phyloP scores from a whole-genome alignment of 2,113 vertebrate genomes.

The Dromiciops gliroides region DNA sequence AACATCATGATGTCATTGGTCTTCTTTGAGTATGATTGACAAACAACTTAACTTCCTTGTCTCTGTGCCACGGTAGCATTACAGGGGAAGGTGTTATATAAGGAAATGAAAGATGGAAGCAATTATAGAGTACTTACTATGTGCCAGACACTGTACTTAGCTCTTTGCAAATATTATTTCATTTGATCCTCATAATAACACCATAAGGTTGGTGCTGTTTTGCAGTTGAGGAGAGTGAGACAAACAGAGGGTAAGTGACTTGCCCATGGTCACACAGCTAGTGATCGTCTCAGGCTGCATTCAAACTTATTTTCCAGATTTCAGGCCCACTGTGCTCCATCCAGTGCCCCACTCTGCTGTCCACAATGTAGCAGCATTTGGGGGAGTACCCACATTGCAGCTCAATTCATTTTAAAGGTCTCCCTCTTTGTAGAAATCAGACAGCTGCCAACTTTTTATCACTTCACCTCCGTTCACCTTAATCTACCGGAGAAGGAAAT shows the following conservation, averaged over 20 bases:
- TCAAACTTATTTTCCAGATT: neutral
- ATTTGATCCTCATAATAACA: neutral
- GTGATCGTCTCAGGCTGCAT: neutral
- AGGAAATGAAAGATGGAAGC: neutral
- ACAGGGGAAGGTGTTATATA: neutral
- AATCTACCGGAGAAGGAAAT: neutral
- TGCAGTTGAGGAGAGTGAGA: neutral
- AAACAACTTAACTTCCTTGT: neutral
- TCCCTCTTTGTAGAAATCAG: neutral
- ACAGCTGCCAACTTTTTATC: neutral
- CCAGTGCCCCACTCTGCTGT: neutral
- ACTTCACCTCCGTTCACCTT: neutral
- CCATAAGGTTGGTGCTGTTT: neutral
- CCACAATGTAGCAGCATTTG: neutral
- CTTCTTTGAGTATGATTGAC: neutral
- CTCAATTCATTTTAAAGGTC: neutral
- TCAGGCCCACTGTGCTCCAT: neutral
- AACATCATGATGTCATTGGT: neutral
- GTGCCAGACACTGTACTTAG: neutral
- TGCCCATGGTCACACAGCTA: neutral
- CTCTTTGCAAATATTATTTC: neutral
- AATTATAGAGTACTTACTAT: neutral
- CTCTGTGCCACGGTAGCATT: neutral
- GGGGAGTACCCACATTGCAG: neutral
- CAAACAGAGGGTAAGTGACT: neutral